Base-by-base conservation (phyloP, 2,113 vertebrate genomes). In the Sceloporus undulatus region DNA sequence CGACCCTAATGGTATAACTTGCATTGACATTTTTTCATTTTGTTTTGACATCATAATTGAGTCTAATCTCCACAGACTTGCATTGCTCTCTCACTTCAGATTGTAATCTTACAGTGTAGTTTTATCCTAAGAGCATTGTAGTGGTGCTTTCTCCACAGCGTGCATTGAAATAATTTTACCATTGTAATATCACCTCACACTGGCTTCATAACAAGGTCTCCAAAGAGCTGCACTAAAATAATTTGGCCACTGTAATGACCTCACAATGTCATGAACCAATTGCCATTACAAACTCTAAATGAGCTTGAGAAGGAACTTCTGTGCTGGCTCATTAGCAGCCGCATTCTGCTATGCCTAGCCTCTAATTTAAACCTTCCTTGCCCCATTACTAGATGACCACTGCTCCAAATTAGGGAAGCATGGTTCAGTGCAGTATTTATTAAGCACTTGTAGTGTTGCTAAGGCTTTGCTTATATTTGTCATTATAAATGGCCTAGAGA, bases 41-140 rank as follows among this genome's bases (percentile, higher is more conserved):
- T 94, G 94, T 94, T 96, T 96, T 97, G 96, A 96, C 95, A 95
- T 95, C 89, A 86, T 96, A 96, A 96, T 96, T 94, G 95, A 96
- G 94, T 91, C 93, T 94, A 94, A 96, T 96, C 91, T 94, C 95
- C 91, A 90, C 89, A 90, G 48, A 94, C 92, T 94, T 92, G 81
- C 86, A 88, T 87, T 88, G 88, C 93, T 77, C 87, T 96, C 93
- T 95, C 92, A 82, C 91, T 94, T 96, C 88, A 86, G 90, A 92
- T 85, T 94, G 95, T 93, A 95, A 92, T 94, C 91, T 96, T 82
- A 86, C 88, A 89, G 29, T 71, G 84, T 86, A 90, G 91, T 96
- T 95, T 95, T 94, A 94, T 89, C 76, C 18, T 86, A 87, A 89
- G 80, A 92, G 83, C 84, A 74, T n/a, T 86, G 87, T 65, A 91